Percentiles rank a stretch among this genome's conserved stretches.
These are phyloP conservation scores for Micropoecilia bifurca DNA, from an alignment of 2,797 vertebrate genomes.

Conservation along the genomic window DNA sequence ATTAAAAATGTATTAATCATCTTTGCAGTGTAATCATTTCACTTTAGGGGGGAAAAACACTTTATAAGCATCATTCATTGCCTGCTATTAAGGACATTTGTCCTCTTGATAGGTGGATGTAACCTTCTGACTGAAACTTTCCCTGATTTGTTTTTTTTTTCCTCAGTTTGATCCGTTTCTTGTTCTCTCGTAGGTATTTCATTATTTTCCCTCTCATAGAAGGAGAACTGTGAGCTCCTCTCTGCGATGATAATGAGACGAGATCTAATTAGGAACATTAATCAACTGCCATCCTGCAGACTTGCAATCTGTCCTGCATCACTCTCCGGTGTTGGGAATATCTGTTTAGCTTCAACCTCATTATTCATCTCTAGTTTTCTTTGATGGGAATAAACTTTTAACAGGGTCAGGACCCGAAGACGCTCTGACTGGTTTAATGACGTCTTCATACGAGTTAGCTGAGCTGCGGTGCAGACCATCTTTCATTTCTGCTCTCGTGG, in stretches of 20 bases:
- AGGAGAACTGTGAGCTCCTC: slow-evolving; percentile 26
- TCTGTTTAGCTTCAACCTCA: slow-evolving; percentile 27
- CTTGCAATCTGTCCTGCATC: slow-evolving; percentile 42
- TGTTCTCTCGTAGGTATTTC: slow-evolving; percentile 20
- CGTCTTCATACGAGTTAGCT: slow-evolving; percentile 20
- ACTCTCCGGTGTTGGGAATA: slow-evolving; percentile 43
- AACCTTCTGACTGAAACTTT: neutral
- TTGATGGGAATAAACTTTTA: slow-evolving; percentile 29
- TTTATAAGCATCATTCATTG: neutral
- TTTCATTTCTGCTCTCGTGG: slow-evolving; percentile 42
- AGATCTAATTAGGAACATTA: slow-evolving; percentile 59
- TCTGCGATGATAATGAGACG: slow-evolving; percentile 46
- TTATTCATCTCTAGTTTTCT: slow-evolving; percentile 31
- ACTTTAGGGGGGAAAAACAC: neutral
- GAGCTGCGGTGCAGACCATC: slow-evolving; percentile 13
- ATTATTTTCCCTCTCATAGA: slow-evolving; percentile 29
- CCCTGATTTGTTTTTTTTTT: slow-evolving; percentile 4
- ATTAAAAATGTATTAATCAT: neutral
- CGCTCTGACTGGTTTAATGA: slow-evolving; percentile 32
- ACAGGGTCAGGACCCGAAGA: slow-evolving; percentile 14
- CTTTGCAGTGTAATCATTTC: neutral
- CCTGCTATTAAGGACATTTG: neutral
- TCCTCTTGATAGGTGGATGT: neutral
- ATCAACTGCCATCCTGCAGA: slow-evolving; percentile 54
- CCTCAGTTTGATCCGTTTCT: slow-evolving; percentile 20